Percentiles rank a stretch among this genome's conserved stretches.
Evolutionary conservation across 2,113 vertebrate genomes (phyloP).

Genomic region (Macroglossus sobrinus): DNA sequence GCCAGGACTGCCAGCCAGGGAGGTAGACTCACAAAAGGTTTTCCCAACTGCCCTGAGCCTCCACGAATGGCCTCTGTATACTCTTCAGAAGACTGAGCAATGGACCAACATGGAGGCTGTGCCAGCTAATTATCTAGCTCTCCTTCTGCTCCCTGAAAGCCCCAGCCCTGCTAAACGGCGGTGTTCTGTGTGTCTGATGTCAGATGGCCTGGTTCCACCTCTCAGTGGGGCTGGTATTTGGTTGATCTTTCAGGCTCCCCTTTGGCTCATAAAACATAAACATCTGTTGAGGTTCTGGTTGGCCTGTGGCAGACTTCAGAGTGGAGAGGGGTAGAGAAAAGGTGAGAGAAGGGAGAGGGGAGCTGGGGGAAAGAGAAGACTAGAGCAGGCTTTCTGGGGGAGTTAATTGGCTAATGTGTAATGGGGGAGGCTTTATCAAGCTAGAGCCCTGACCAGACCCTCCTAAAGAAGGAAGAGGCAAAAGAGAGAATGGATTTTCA

Average conservation of each 20-base stretch:
- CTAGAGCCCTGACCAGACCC: conserved; percentile 35
- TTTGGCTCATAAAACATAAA: conserved; percentile 81
- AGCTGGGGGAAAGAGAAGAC: not conserved
- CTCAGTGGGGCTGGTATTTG: conserved; percentile 76
- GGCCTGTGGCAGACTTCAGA: conserved; percentile 74
- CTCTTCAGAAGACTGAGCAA: conserved; percentile 69
- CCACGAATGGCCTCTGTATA: conserved; percentile 67
- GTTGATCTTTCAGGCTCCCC: conserved; percentile 73
- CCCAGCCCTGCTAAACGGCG: conserved; percentile 71
- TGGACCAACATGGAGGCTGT: conserved; percentile 61
- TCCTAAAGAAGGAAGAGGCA: not conserved
- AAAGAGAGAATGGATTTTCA: conserved; percentile 1
- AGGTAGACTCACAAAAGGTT: conserved; percentile 60
- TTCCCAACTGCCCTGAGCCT: conserved; percentile 48
- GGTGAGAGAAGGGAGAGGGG: not conserved
- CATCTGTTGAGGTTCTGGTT: conserved; percentile 83
- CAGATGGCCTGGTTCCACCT: conserved; percentile 78
- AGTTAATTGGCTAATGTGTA: conserved; percentile 49
- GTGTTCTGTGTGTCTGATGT: conserved; percentile 63
- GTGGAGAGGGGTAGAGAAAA: not conserved
- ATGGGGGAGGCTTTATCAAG: conserved; percentile 33
- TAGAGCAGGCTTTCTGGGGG: conserved; percentile 49
- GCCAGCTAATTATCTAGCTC: conserved; percentile 81
- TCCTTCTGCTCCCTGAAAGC: conserved; percentile 84
- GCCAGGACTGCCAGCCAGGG: conserved; percentile 72